Conservation (phyloP, 2,797 vertebrate species). For the Pelodytes ibericus region DNA sequence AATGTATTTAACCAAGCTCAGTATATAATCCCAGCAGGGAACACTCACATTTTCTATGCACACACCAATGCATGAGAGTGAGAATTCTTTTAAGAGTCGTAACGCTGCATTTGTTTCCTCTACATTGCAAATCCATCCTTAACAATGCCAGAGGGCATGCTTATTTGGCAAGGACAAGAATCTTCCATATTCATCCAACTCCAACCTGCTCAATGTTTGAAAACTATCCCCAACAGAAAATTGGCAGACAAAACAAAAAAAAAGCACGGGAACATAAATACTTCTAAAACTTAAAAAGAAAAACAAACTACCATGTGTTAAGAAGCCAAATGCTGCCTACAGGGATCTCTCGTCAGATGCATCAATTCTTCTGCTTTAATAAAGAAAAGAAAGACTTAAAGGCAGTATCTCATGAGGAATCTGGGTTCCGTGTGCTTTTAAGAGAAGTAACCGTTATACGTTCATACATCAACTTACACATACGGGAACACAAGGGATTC, state of each 20-base stretch:
- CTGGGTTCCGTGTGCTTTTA: not conserved
- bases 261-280: slow-evolving; percentile 63
- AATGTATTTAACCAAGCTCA: slow-evolving; percentile 8
- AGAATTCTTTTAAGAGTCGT: slow-evolving; percentile 57
- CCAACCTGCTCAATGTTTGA: slow-evolving; percentile 59
- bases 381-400: slow-evolving; percentile 5
- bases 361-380: slow-evolving; percentile 12
- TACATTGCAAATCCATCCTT: slow-evolving; percentile 62
- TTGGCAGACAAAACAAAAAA: slow-evolving; percentile 58
- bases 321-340: slow-evolving; percentile 27
- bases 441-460: not conserved
- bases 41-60: slow-evolving; percentile 42
- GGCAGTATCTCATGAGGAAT: not conserved
- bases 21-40: not conserved
- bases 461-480: not conserved
- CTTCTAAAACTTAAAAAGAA: slow-evolving; percentile 47
- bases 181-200: slow-evolving; percentile 59
- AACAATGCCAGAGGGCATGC: slow-evolving; percentile 62
- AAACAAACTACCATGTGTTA: not conserved
- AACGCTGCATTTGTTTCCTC: slow-evolving; percentile 59
- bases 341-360: slow-evolving; percentile 24
- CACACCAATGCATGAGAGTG: slow-evolving; percentile 52
- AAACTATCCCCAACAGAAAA: slow-evolving; percentile 63
- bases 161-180: slow-evolving; percentile 60
- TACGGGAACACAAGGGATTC: not conserved